Base-by-base conservation (phyloP, 2,113 vertebrate genomes). In the Larimichthys crocea region DNA sequence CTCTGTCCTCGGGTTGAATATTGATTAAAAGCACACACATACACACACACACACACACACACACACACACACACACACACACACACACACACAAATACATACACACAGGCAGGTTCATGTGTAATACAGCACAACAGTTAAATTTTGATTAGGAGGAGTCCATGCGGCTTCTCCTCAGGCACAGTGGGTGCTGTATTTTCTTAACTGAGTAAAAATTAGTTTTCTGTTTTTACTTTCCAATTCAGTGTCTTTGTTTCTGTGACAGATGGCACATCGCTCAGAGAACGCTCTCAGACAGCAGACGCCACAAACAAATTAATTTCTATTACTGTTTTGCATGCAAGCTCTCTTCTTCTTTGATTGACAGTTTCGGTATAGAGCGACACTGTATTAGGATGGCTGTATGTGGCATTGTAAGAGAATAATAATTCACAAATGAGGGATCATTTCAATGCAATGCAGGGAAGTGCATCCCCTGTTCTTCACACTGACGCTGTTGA, bases 191-290 rank as follows among this genome's bases (percentile, higher is more conserved):
- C 82, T 89, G 59, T 67, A 74, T 85, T 88, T 88, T 75, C 76
- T 84, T 88, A 83, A 88, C 57, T 15, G 20, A 81, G 65, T 81
- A 72, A 83, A 82, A 84, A 68, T 53, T 4, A 55, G 49, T 86
- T 87, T 83, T 83, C 76, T 87, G 76, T 91, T 91, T 89, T 88
- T 77, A 65, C 84, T 74, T 74, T 91, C 83, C 80, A 88, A 86
- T 85, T 80, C 70, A 12, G 66, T 62, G 70, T 87, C 81, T 92
- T 88, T 88, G 85, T 91, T 85, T 87, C 85, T 49, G 84, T 87
- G 92, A 90, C 92, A 93, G 89, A 92, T 90, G 89, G 89, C 85
- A 89, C 89, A 89, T 93, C 86, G 85, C 75, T 92, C 90, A 88
- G 71, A 81, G 74, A 86, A 88, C 76, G 17, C 83, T 85, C 69